Evolutionary conservation across 1,140 invertebrate species (phyloP), one percentile per base, ranked within the genome.

Genomic region (Drosophila oshimai): DNA sequence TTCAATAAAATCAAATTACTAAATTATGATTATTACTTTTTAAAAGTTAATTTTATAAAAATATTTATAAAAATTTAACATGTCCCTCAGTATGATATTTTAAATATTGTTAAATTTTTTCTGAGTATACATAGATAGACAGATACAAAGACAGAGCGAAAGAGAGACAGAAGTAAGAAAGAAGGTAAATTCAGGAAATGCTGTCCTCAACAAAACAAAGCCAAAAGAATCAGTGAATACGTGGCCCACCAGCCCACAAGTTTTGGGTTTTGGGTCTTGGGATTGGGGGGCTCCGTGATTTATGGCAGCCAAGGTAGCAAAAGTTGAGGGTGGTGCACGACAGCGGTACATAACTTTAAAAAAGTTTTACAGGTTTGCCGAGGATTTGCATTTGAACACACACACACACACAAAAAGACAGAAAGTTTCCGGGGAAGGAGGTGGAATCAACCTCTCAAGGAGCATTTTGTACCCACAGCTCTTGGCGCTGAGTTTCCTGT

Each of bases 151-250:
- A 47, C 42, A 7, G 26, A 65, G 50, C 39, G 15, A 50, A 44
- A 22, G 46, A 74, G 10, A 22, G 31, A 26, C 13, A 45, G 5
- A 42, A 53, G 51, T 20, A 53, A 37, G 58, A 60, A 57, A 71
- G 61, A 89, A 89, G 86, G 86, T 86, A 86, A 87, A 74, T 89
- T 80, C 84, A 84, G 84, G 84, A 89, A 80, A 74, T 65, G 64
- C 79, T 79, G 79, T 89, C 75, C 78, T 79, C 72, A 75, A 55
- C 83, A 74, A 89, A 89, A 89, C 78, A 89, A 89, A 89, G 75
- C 50, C 42, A 31, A 64, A 58, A 60, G 17, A 81, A 76, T 75
- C 50, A 51, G 44, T 70, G 70, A 65, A 73, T 57, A 78, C 45
- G 37, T 20, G 71, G 68, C 24, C 28, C 68, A 72, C 68, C 54